Base-by-base conservation (phyloP, 2,113 vertebrate genomes). In the Cariama cristata region DNA sequence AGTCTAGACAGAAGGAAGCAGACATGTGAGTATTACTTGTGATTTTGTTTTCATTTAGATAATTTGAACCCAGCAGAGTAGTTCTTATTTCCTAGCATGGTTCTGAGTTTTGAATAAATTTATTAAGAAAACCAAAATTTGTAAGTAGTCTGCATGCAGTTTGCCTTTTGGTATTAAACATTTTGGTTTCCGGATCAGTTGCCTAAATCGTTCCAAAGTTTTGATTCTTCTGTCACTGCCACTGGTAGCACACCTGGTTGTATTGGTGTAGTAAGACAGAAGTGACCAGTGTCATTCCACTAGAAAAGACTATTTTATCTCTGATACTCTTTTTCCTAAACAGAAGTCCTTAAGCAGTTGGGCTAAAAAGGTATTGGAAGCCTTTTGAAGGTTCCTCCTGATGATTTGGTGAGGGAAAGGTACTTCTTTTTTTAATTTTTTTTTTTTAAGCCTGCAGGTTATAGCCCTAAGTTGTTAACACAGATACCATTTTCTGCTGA, bases 1-100 rank as follows among this genome's bases (percentile, higher is more conserved):
- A 98, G 79, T 98, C 97, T 52, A 98, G 98, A 58, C 98, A 99
- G 80, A 98, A 97, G 93, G 98, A 99, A 88, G 97, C 98, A 93
- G 98, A 98, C 56, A 97, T 98, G 98, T 99, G 87, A 98, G 98
- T 98, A 96, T 84, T 73, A 28, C 30, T 87, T 2, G 1, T 32
- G 22, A 17, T 71, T 92, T 63, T 74, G 1, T 74, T 94, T 90
- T 89, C 14, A 38, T 26, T 79, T 55, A 44, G 63, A 32, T 87
- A 47, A n/a, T 67, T 87, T 42, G 21, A 59, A 74, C 33, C 9
- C 23, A 66, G 55, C 82, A 45, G 9, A 1, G 0, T 50, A 58
- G 28, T 63, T 60, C 13, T 53, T 79, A 32, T 63, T 81, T 77
- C 16, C 38, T 64, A 42, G 12, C 24, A 47, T 56, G 49, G 66